Evolutionary conservation across 2,888 invertebrate genomes (phyloP).

Genomic region (Andrena marginata): DNA sequence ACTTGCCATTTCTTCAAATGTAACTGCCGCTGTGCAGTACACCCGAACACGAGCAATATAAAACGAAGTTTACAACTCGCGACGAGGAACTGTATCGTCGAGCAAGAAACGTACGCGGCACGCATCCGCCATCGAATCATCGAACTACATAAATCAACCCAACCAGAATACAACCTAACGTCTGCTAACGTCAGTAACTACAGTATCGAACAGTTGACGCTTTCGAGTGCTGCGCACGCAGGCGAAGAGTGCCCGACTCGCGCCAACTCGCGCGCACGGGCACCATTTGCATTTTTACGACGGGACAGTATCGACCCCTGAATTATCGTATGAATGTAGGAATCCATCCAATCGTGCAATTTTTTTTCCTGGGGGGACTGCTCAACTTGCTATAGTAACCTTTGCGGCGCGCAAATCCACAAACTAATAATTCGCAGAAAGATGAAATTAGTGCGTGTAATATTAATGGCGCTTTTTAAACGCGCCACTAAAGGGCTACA

Average conservation of each 20-base stretch:
- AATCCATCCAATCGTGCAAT: slow-evolving; percentile 7
- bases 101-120: background rate
- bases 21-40: background rate
- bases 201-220: slow-evolving; percentile 17
- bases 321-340: background rate
- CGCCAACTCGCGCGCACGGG: too few relatives aligned
- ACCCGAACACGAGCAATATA: background rate
- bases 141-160: background rate
- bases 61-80: slow-evolving; percentile 1
- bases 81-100: background rate
- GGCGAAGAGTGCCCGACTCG: too few relatives aligned
- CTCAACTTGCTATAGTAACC: slow-evolving; percentile 18
- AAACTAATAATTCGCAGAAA: background rate
- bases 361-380: background rate
- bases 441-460: background rate
- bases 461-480: background rate
- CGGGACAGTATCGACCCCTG: background rate
- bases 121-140: slow-evolving; percentile 28
- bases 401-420: background rate
- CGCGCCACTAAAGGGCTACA: background rate
- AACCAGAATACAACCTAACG: background rate
- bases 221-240: background rate
- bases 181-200: background rate
- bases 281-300: too few relatives aligned
- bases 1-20: slow-evolving; percentile 68